A percentile compares a stretch with the other conserved stretches of the same genome.
Conservation (phyloP, 2,113 vertebrate genomes). For the Pionites leucogaster region DNA sequence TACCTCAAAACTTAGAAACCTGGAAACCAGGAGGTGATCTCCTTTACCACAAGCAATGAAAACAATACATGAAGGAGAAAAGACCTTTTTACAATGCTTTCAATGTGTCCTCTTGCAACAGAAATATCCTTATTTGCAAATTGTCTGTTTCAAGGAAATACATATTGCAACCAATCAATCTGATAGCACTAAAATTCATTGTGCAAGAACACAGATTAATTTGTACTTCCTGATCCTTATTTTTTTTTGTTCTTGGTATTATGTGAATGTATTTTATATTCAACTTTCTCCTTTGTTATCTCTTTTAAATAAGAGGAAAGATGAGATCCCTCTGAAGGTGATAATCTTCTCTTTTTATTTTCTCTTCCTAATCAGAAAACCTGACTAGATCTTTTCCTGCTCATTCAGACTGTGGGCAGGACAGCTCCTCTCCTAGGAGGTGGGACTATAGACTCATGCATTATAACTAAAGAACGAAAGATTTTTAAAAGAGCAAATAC, state of each 20-base stretch:
- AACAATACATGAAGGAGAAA: neutral
- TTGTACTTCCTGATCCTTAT: neutral
- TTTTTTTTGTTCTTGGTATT: neutral
- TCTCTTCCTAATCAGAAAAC: neutral
- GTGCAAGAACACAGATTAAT: neutral
- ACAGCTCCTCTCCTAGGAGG: neutral
- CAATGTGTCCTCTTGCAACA: neutral
- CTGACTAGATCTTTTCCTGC: neutral
- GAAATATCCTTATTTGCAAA: neutral
- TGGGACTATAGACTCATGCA: neutral
- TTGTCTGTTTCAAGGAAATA: neutral
- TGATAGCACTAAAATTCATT: neutral
- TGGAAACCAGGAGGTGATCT: neutral
- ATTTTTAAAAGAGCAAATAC: neutral
- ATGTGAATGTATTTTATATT: neutral
- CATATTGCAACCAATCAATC: neutral
- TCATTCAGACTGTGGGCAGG: neutral
- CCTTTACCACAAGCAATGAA: neutral
- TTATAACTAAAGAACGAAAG: neutral
- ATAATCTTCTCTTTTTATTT: neutral
- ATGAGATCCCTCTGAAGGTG: neutral
- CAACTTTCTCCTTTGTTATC: neutral
- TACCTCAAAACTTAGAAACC: neutral
- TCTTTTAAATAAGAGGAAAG: neutral
- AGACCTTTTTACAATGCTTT: neutral